Conservation (phyloP, 2,888 invertebrate genomes). For the Callyntrura guangdongensis region DNA sequence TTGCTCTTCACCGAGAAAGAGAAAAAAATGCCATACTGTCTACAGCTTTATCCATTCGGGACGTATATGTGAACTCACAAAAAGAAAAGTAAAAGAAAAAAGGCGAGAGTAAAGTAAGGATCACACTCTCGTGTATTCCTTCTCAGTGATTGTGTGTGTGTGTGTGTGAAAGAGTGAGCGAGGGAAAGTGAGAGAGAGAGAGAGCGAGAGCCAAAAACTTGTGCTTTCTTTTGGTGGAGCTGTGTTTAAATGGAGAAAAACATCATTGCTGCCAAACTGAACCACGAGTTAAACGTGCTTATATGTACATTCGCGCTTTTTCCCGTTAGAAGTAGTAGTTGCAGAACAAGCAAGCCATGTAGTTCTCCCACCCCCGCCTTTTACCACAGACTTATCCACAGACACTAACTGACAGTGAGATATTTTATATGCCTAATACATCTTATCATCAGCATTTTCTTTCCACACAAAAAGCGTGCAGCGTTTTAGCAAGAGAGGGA, state of each 20-base stretch:
- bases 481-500: neutral
- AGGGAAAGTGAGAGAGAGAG: no score
- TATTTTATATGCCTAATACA: constrained; percentile 41
- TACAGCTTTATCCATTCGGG: neutral
- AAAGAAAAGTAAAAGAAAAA: neutral
- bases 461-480: neutral
- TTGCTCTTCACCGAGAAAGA: constrained; percentile 9
- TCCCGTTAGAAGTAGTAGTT: no score
- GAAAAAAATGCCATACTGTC: no score
- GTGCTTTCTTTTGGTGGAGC: neutral
- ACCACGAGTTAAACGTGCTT: neutral
- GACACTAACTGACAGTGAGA: neutral
- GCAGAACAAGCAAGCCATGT: no score
- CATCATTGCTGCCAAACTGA: constrained; percentile 15
- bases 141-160: constrained; percentile 3
- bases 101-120: neutral
- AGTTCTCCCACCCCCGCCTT: no score
- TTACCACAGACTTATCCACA: no score
- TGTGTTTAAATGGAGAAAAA: constrained; percentile 26
- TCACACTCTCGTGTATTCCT: neutral
- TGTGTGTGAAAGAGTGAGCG: no score
- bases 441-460: constrained; percentile 60
- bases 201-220: constrained; percentile 51
- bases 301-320: no score
- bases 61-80: neutral